A percentile compares a stretch with the other conserved stretches of the same genome.
Evolutionary conservation across 1,140 invertebrate genomes (phyloP).

Genomic region (Euwallacea similis): DNA sequence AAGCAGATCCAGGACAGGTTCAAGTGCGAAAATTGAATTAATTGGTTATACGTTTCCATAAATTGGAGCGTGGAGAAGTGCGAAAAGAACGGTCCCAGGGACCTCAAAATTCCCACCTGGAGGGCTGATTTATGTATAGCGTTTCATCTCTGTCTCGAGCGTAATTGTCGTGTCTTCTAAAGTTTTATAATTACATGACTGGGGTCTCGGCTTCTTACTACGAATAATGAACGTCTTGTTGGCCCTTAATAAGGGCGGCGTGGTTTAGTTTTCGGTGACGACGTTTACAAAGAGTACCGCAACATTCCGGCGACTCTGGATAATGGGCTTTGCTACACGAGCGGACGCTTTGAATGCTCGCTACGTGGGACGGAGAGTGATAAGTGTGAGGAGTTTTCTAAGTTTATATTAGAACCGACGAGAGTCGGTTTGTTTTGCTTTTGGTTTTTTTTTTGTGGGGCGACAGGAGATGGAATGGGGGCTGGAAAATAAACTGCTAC

Average conservation of each 20-base stretch:
- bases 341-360: no score
- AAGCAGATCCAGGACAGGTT: slow-evolving; percentile 29
- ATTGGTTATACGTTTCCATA: slow-evolving; percentile 41
- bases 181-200: slow-evolving; percentile 22
- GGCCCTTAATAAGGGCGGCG: background rate
- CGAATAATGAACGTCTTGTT: slow-evolving; percentile 20
- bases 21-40: slow-evolving; percentile 39
- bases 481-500: no score
- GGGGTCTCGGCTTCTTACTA: slow-evolving; percentile 7
- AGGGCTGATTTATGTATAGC: slow-evolving; percentile 8
- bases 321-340: background rate
- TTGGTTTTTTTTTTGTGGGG: no score
- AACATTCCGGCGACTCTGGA: background rate
- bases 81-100: slow-evolving; percentile 6
- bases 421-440: no score
- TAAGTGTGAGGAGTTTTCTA: no score
- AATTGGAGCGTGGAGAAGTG: slow-evolving; percentile 24
- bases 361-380: no score
- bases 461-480: no score
- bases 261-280: slow-evolving; percentile 13
- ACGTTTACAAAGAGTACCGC: slow-evolving; percentile 6
- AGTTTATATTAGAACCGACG: no score
- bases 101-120: background rate
- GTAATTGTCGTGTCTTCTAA: slow-evolving; percentile 20
- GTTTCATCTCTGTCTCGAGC: slow-evolving; percentile 6